These are phyloP conservation scores for Andrena minutula DNA, from an alignment of 2,888 invertebrate genomes.

Conservation along the genomic window DNA sequence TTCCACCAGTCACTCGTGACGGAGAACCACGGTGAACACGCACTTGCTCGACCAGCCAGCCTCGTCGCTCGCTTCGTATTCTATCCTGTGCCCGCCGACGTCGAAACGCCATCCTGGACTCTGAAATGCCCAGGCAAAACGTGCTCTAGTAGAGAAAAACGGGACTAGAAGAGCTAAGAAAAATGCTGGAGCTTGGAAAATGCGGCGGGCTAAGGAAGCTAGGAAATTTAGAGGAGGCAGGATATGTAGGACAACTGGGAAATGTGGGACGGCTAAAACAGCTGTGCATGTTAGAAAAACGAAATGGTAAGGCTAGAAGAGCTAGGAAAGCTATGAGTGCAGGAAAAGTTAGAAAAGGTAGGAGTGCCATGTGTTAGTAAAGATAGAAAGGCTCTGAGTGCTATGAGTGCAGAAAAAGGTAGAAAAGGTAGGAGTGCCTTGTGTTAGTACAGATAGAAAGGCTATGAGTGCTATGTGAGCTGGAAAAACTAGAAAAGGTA, in stretches of 20 bases:
- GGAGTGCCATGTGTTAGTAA: not conserved
- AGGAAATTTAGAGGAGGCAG: no score
- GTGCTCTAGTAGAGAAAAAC: not conserved
- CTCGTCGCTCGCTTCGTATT: slow-evolving; percentile 85
- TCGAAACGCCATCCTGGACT: slow-evolving; percentile 84
- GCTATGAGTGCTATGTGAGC: not conserved
- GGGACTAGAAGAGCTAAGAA: not conserved
- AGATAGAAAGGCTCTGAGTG: not conserved
- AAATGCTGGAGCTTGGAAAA: no score
- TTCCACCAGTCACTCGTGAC: slow-evolving; percentile 68
- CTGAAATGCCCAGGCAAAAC: slow-evolving; percentile 72
- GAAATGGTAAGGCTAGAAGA: no score
- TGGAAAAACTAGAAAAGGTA: not conserved
- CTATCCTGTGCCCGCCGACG: slow-evolving; percentile 85
- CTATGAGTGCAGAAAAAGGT: not conserved
- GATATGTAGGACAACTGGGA: not conserved
- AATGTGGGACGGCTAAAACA: not conserved
- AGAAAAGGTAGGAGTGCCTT: not conserved
- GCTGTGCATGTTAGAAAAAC: no score
- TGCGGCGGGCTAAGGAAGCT: no score
- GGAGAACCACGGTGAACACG: slow-evolving; percentile 83
- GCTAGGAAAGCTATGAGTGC: not conserved
- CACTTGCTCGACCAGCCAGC: slow-evolving; percentile 85
- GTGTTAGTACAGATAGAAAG: not conserved
- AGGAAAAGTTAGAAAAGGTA: not conserved